Evolutionary conservation across 2,888 invertebrate genomes (phyloP), one percentile per base, ranked within the genome.

Genomic region (Hofmannophila pseudospretella): DNA sequence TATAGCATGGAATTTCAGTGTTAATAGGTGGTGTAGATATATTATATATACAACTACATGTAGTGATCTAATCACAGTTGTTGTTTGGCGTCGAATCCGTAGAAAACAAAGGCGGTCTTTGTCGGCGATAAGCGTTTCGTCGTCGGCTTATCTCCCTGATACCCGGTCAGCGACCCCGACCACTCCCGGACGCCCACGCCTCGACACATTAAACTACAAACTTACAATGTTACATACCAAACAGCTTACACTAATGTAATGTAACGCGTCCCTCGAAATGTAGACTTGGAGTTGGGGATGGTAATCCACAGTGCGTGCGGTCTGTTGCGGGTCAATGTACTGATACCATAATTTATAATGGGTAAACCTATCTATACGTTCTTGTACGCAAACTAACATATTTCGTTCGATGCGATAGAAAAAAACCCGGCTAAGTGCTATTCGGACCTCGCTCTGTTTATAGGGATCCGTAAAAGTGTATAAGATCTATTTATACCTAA

Each of bases 41-140:
- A n/a, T n/a, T n/a, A n/a, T n/a, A n/a, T 16, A 16, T 16, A 16
- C 16, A 16, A 4, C 3, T 16, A 16, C 13, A 12, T 13, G 32
- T 13, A 22, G 14, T 11, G 65, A 75, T 71, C 60, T 75, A 81
- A 82, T 82, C 81, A 70, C 51, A 54, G 54, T 53, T 41, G 44
- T 45, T 49, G 61, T 61, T 58, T 52, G 56, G 62, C 60, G 68
- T 72, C 66, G 57, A 75, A 75, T 70, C 67, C 55, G 71, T 71
- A 55, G 68, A 79, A 79, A 84, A 84, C 81, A 82, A 80, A 75
- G 68, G 70, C 68, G 58, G 67, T 76, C 75, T 76, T 78, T 79
- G 76, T 72, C 69, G 67, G 61, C 69, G 80, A 82, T 81, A 82
- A 81, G 65, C 63, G 62, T 65, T 68, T 68, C 57, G 74, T 72